Base-by-base conservation (phyloP, 2,113 vertebrate species). In the Lophius piscatorius region DNA sequence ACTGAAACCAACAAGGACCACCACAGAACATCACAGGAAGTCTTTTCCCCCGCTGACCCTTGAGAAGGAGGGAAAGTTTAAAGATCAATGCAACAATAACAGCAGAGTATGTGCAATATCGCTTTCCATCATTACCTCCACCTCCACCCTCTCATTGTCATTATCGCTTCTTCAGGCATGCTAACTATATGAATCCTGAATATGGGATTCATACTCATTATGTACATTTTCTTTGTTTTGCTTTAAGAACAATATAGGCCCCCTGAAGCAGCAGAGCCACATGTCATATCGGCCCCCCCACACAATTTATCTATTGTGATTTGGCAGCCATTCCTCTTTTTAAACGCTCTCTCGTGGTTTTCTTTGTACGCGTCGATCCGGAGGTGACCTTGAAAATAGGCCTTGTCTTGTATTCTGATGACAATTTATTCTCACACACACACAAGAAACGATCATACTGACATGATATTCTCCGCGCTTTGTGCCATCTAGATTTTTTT, bases 261-360 rank as follows among this genome's bases (percentile, higher is more conserved):
- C 44, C 55, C 70, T 18, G 36, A 48, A 72, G 73, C 80, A 58
- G 54, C 66, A 33, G 46, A 54, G 76, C 68, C 76, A 74, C 76
- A 64, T 49, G 65, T 73, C 74, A 64, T 56, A 65, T 59, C 44
- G 62, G 26, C 66, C 63, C 74, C 63, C 74, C 62, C 9, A 5
- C n/a, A 70, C 67, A 65, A 67, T 85, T 65, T 70, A 79, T 83
- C 73, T 66, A 76, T 83, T 81, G 77, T 80, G 80, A 78, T 70
- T 58, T 73, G 76, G 74, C 84, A 78, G 66, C 70, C 72, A 82
- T 88, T 88, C 73, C 84, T 88, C 84, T 85, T 73, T 78, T 73
- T 10, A 88, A 88, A 87, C 63, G 82, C 76, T 81, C 81, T 81
- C 76, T 80, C 82, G 73, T 84, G 74, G 79, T 80, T 84, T 82